phyloP scores from a whole-genome alignment of 2,888 invertebrate species.

The Strigamia crassipes region DNA sequence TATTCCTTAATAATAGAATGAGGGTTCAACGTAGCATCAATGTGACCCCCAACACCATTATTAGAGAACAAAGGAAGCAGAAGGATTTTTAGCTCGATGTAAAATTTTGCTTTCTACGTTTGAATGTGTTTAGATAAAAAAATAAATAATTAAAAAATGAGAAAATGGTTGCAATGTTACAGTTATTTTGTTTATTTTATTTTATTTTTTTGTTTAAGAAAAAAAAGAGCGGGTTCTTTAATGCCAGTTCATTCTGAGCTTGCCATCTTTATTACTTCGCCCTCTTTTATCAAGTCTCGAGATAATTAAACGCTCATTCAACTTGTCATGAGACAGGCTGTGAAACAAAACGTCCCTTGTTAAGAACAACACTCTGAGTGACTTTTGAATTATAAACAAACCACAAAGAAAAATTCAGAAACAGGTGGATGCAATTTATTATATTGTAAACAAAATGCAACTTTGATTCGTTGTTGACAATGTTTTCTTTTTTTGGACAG shows the following conservation, averaged over 20 bases:
- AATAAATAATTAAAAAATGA: background rate
- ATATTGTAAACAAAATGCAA: background rate
- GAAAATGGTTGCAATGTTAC: background rate
- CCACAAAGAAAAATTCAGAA: background rate
- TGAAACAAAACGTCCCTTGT: slow-evolving; percentile 28
- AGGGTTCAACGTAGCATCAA: background rate
- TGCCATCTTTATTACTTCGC: slow-evolving; percentile 41
- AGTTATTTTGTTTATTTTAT: background rate
- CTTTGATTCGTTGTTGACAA: background rate
- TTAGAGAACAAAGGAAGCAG: background rate
- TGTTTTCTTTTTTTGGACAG: no score
- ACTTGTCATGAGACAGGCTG: slow-evolving; percentile 8
- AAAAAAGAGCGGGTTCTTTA: background rate
- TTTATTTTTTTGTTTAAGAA: background rate
- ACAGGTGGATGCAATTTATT: slow-evolving; percentile 18
- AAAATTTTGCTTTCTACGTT: background rate
- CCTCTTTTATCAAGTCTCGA: slow-evolving; percentile 35
- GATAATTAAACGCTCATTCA: slow-evolving; percentile 42
- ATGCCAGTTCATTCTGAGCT: slow-evolving; percentile 22
- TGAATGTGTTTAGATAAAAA: background rate
- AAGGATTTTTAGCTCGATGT: background rate
- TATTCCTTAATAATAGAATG: slow-evolving; percentile 24
- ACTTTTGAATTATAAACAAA: slow-evolving; percentile 35
- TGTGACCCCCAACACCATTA: slow-evolving; percentile 1
- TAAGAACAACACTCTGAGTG: background rate